Conservation (phyloP, 2,113 vertebrate genomes). For the Speoplatyrhinus poulsoni region DNA sequence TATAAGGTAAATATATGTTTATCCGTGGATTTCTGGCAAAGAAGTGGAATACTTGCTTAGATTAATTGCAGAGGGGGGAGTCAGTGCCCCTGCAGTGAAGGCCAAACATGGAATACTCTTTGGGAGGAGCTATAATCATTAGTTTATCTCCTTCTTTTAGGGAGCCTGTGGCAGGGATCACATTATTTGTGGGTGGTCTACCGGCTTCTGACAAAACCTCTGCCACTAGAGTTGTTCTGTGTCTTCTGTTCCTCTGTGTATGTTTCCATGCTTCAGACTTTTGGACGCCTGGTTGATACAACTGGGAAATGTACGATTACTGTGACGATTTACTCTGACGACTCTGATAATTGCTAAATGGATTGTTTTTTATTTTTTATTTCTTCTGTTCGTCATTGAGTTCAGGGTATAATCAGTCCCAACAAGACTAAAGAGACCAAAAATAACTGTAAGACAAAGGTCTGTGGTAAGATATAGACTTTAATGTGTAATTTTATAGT, state of each 20-base stretch:
- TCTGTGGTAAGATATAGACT: constrained; percentile 24
- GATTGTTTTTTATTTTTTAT: background rate
- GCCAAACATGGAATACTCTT: constrained; percentile 30
- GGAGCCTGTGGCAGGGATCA: constrained; percentile 34
- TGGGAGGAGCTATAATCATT: constrained; percentile 46
- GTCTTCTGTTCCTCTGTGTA: constrained; percentile 8
- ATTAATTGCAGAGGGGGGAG: constrained; percentile 42
- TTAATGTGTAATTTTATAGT: background rate
- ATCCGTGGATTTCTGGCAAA: constrained; percentile 1
- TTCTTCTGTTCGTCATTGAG: background rate
- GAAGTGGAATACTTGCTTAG: constrained; percentile 18
- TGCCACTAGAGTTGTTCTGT: constrained; percentile 4
- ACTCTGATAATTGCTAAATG: too few species aligned
- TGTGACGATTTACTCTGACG: background rate
- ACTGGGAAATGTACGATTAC: background rate
- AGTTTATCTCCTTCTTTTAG: constrained; percentile 52
- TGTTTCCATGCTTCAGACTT: background rate
- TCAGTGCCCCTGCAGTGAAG: constrained; percentile 27
- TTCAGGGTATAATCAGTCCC: constrained; percentile 13
- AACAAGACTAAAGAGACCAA: constrained; percentile 6
- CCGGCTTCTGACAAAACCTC: constrained; percentile 19
- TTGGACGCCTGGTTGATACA: background rate
- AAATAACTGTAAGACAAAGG: constrained; percentile 5
- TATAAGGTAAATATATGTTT: background rate
- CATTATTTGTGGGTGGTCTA: constrained; percentile 19